Conservation (phyloP, 2,797 vertebrate genomes). For the Enteromius mattozi region DNA sequence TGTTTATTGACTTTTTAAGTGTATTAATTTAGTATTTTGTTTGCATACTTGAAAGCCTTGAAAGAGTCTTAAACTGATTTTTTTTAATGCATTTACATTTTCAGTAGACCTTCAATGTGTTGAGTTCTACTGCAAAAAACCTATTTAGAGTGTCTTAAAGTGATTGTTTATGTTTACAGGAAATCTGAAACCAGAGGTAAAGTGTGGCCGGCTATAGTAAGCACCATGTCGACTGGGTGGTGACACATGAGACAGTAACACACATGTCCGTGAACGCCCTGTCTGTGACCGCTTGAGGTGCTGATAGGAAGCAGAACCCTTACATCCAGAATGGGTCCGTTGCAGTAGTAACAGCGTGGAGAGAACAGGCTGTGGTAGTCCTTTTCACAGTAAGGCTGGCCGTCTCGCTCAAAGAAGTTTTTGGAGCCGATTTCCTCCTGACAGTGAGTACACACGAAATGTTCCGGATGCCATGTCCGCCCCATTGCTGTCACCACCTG, state of each 20-base stretch:
- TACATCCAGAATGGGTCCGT: slow-evolving; percentile 71
- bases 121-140: background rate
- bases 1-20: background rate
- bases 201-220: slow-evolving; percentile 21
- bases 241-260: slow-evolving; percentile 1
- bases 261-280: background rate
- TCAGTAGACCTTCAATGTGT: background rate
- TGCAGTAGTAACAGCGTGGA: slow-evolving; percentile 88
- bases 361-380: slow-evolving; percentile 91
- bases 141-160: background rate
- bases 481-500: slow-evolving; percentile 92
- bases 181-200: slow-evolving; percentile 27
- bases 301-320: slow-evolving; percentile 36
- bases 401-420: slow-evolving; percentile 88
- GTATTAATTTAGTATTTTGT: background rate
- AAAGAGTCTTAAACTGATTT: background rate
- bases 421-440: slow-evolving; percentile 88
- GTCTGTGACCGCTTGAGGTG: background rate
- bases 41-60: background rate
- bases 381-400: slow-evolving; percentile 88
- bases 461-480: slow-evolving; percentile 88
- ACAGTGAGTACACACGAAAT: slow-evolving; percentile 90
- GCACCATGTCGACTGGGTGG: background rate
- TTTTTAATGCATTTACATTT: background rate
- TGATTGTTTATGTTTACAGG: slow-evolving; percentile 35